phyloP scores from a whole-genome alignment of 2,888 invertebrate species.

The Pollenia labialis region DNA sequence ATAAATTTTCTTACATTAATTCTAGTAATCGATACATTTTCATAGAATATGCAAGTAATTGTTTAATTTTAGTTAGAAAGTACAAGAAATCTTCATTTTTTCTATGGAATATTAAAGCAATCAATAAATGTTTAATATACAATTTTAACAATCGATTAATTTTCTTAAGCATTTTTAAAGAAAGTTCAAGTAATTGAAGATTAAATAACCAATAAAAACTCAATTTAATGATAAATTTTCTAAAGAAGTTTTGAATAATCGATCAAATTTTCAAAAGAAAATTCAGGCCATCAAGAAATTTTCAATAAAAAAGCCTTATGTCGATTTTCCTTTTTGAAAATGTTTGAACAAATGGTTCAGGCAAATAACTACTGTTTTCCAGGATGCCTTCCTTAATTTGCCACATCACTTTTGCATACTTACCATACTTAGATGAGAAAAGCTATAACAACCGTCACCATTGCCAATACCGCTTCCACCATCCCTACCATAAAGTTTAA shows the following conservation, averaged over 20 bases:
- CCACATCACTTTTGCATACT: conserved; percentile 46
- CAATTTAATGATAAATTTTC: neutral
- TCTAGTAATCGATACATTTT: too few species aligned
- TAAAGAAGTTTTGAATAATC: neutral
- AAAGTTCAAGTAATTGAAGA: too few species aligned
- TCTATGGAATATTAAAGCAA: too few species aligned
- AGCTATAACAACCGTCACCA: conserved; percentile 45
- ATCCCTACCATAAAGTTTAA: conserved; percentile 24
- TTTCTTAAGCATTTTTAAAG: too few species aligned
- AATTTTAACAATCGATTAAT: too few species aligned
- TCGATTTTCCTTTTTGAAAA: neutral
- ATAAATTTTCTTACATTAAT: too few species aligned
- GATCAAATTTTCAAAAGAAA: too few species aligned
- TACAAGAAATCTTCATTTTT: too few species aligned
- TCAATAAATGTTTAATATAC: too few species aligned
- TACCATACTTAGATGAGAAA: conserved; percentile 23
- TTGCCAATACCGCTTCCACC: conserved; percentile 9
- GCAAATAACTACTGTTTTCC: neutral
- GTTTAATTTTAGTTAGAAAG: too few species aligned
- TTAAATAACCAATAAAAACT: too few species aligned
- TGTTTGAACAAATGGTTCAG: neutral
- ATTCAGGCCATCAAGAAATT: neutral
- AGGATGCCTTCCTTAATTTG: conserved; percentile 36
- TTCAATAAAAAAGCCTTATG: neutral
- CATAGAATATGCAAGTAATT: too few species aligned